Conservation (phyloP, 2,888 invertebrate species). For the Gymnoscelis rufifasciata region DNA sequence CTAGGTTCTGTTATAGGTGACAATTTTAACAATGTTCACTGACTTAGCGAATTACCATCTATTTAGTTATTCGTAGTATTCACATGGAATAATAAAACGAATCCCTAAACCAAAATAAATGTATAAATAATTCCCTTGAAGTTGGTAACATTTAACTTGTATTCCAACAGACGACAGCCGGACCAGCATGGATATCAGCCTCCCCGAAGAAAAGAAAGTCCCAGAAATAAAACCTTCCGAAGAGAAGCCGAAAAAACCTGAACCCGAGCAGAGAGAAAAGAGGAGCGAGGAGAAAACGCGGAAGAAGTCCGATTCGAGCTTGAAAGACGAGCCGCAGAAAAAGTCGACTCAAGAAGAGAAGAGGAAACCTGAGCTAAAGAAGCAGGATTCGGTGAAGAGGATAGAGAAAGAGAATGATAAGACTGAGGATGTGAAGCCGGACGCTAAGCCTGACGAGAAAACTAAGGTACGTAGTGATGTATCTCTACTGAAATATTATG, state of each 20-base stretch:
- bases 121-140: no score
- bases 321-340: constrained; percentile 64
- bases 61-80: no score
- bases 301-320: constrained; percentile 66
- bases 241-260: constrained; percentile 47
- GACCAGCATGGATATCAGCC: constrained; percentile 53
- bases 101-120: no score
- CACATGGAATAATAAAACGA: no score
- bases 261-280: constrained; percentile 31
- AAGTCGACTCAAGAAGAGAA: constrained; percentile 41
- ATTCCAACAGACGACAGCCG: constrained; percentile 57
- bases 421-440: constrained; percentile 35
- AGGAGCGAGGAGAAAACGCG: constrained; percentile 38
- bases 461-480: constrained; percentile 18
- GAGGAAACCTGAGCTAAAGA: constrained; percentile 51
- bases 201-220: constrained; percentile 27
- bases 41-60: no score
- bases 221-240: constrained; percentile 28
- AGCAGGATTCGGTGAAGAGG: constrained; percentile 52
- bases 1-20: no score
- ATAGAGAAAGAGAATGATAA: constrained; percentile 37
- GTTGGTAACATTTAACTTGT: no score
- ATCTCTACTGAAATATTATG: neutral
- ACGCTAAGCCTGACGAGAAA: constrained; percentile 37
- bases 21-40: no score